Percentiles rank a stretch among this genome's conserved stretches.
Conservation (phyloP, 2,888 invertebrate genomes). For the Blera fallax region DNA sequence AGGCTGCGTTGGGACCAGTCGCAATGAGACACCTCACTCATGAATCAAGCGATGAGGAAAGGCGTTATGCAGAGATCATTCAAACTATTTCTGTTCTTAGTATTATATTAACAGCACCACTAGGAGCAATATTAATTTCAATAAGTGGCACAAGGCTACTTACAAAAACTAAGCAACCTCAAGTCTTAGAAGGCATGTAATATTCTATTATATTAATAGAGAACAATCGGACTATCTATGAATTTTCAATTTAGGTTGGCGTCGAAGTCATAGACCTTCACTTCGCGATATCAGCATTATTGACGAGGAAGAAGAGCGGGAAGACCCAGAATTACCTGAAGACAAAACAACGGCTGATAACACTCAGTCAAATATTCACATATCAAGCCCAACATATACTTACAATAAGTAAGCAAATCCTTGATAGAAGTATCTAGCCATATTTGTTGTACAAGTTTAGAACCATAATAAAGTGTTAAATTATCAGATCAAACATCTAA, state of each 20-base stretch:
- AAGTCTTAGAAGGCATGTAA: constrained; percentile 84
- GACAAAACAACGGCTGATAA: constrained; percentile 79
- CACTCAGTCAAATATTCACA: constrained; percentile 79
- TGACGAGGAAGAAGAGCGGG: constrained; percentile 90
- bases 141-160: constrained; percentile 89
- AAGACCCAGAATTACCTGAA: constrained; percentile 81
- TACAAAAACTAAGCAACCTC: constrained; percentile 89
- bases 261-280: constrained; percentile 90
- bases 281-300: constrained; percentile 94
- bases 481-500: too few species aligned
- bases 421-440: background rate
- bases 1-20: constrained; percentile 92
- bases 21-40: constrained; percentile 86
- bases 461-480: background rate
- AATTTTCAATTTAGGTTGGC: constrained; percentile 84
- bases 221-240: background rate
- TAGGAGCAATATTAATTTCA: constrained; percentile 91
- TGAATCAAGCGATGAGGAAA: constrained; percentile 82
- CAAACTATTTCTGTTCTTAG: constrained; percentile 91
- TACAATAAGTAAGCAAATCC: constrained; percentile 74
- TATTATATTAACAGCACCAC: constrained; percentile 91
- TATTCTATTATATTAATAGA: background rate
- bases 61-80: constrained; percentile 86
- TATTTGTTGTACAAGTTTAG: background rate
- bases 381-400: constrained; percentile 75